These are phyloP conservation scores for Ibycter americanus DNA, from an alignment of 2,797 vertebrate genomes.

Conservation along the genomic window DNA sequence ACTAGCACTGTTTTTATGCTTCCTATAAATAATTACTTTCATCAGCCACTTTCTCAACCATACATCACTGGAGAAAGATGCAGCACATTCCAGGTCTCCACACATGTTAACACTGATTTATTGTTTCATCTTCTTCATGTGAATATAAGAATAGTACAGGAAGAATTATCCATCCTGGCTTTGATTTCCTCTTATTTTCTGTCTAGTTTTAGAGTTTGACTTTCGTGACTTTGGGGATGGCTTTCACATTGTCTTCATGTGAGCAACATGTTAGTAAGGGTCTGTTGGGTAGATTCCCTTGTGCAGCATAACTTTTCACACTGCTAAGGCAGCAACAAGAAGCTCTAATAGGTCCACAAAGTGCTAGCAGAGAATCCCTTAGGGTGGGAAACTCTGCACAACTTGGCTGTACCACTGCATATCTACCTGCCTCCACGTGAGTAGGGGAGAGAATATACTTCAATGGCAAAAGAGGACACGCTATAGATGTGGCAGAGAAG, in stretches of 20 bases:
- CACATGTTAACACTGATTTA: conserved; percentile 33
- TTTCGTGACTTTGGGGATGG: not conserved
- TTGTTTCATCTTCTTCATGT: conserved; percentile 19
- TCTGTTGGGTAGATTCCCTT: not conserved
- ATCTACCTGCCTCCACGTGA: not conserved
- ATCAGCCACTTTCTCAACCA: not conserved
- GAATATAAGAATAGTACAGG: not conserved
- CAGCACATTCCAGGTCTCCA: conserved; percentile 30
- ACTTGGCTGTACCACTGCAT: not conserved
- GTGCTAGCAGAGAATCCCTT: not conserved
- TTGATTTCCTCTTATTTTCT: conserved; percentile 5
- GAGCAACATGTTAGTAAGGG: not conserved
- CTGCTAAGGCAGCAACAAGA: conserved; percentile 11
- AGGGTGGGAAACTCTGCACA: not conserved
- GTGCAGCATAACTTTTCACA: conserved; percentile 13
- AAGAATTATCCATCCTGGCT: not conserved
- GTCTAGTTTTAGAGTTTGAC: conserved; percentile 7
- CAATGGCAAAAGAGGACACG: not conserved
- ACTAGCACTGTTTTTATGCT: conserved; percentile 32
- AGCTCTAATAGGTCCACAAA: not conserved
- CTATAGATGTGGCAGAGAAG: not conserved
- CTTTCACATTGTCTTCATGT: not conserved
- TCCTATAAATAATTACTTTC: conserved; percentile 54
- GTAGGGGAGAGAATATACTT: not conserved
- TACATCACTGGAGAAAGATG: conserved; percentile 25